phyloP scores from a whole-genome alignment of 2,113 vertebrate genomes.

The Aepyceros melampus region DNA sequence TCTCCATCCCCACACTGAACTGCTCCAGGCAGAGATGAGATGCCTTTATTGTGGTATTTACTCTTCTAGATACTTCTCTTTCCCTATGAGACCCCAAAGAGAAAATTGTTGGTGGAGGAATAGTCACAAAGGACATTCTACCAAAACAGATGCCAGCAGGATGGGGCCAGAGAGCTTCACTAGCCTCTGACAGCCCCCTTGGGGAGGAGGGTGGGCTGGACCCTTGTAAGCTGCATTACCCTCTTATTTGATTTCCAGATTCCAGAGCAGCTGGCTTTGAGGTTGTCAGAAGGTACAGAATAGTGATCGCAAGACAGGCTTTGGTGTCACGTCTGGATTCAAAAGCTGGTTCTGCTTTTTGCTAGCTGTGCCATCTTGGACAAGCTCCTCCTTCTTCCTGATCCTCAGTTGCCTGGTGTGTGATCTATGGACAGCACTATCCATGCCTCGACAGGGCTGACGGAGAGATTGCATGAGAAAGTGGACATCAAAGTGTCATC shows the following conservation, averaged over 20 bases:
- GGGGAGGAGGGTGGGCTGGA: background rate
- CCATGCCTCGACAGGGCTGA: background rate
- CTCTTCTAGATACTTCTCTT: background rate
- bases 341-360: background rate
- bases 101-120: background rate
- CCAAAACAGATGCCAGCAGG: background rate
- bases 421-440: background rate
- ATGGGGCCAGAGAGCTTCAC: background rate
- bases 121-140: background rate
- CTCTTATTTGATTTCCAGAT: background rate
- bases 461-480: background rate
- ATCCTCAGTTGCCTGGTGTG: background rate
- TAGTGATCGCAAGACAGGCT: background rate
- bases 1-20: background rate
- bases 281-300: background rate
- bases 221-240: background rate
- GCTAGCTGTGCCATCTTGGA: background rate
- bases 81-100: background rate
- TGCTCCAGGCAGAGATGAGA: background rate
- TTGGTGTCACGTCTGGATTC: background rate
- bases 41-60: background rate
- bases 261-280: background rate
- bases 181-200: background rate
- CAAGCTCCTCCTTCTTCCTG: background rate
- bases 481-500: background rate